Evolutionary conservation across 2,888 invertebrate species (phyloP), one percentile per base, ranked within the genome.

Genomic region (Metellina segmentata): DNA sequence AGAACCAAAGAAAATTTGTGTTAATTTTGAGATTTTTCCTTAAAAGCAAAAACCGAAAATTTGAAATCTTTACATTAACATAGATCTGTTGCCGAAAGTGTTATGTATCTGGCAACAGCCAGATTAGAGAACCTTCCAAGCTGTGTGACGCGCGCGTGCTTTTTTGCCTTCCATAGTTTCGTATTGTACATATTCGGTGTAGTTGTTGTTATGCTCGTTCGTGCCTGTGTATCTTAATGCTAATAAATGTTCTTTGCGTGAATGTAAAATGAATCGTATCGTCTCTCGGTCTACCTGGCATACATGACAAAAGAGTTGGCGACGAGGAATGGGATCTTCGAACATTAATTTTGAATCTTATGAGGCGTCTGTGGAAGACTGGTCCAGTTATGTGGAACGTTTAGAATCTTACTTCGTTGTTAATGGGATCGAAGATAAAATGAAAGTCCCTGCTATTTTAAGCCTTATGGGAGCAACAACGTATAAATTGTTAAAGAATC

Each of bases 381-480:
- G 79, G 87, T 79, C 87, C 79, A 87, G 78, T 79, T 87, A 87
- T 79, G 87, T 79, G 79, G 87, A 87, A 79, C 87, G 87, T 52
- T 78, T 87, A 79, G 87, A 87, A 87, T 79, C 79, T 79, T 87
- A 87, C 87, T 87, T 87, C 79, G 79, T 87, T 87, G 87, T 79
- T 78, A 87, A 87, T 79, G 75, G 85, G 85, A 85, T 85, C 85
- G 85, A 85, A 85, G 85, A 85, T 85, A 85, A 75, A 85, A 85
- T 85, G 85, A 85, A 85, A 85, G 85, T 85, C 85, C 85, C 75
- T 85, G 85, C 85, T 85, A 85, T 85, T 85, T 85, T 85, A 85
- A 85, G 85, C 85, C 85, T 85, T 85, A 85, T 85, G 85, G 85
- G 85, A 85, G 85, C 85, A 85, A 85, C 85, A 85, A 85, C 85